Evolutionary conservation across 2,888 invertebrate genomes (phyloP).

Genomic region (Parascotia fuliginaria): DNA sequence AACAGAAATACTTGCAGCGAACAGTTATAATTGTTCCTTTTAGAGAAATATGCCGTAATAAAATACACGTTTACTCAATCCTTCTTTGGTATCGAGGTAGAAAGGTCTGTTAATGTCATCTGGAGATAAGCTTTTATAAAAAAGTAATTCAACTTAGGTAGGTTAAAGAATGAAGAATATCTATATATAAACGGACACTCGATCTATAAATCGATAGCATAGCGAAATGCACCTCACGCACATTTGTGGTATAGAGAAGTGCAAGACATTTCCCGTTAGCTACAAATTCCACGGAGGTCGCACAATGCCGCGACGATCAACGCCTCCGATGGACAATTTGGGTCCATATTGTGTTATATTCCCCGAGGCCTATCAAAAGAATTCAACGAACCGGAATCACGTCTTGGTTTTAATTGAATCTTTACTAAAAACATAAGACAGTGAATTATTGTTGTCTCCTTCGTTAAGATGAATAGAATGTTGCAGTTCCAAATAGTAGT

Average conservation of each 20-base stretch:
- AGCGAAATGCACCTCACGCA: constrained; percentile 70
- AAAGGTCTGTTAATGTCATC: constrained; percentile 15
- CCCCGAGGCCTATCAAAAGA: constrained; percentile 57
- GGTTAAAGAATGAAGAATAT: constrained; percentile 16
- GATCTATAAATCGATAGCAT: constrained; percentile 47
- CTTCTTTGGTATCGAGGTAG: constrained; percentile 18
- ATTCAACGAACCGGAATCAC: constrained; percentile 62
- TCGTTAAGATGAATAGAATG: constrained; percentile 47
- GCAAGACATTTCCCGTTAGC: constrained; percentile 73
- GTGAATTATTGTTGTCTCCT: constrained; percentile 57
- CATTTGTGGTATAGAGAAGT: constrained; percentile 57
- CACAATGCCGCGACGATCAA: constrained; percentile 65
- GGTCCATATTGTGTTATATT: constrained; percentile 66
- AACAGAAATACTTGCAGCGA: constrained; percentile 11
- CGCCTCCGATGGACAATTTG: constrained; percentile 68
- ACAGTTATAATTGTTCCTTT: constrained; percentile 34
- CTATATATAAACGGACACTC: constrained; percentile 19
- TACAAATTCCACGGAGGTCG: constrained; percentile 67
- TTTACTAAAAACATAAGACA: constrained; percentile 54
- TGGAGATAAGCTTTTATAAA: constrained; percentile 21
- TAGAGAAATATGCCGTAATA: constrained; percentile 34
- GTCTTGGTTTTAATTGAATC: constrained; percentile 68
- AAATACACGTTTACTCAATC: constrained; percentile 26
- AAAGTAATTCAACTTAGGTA: constrained; percentile 22
- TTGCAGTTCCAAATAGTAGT: constrained; percentile 44